A percentile compares a stretch with the other conserved stretches of the same genome.
These are phyloP conservation scores for Leptura quadrifasciata DNA, from an alignment of 2,888 invertebrate species.

Conservation along the genomic window DNA sequence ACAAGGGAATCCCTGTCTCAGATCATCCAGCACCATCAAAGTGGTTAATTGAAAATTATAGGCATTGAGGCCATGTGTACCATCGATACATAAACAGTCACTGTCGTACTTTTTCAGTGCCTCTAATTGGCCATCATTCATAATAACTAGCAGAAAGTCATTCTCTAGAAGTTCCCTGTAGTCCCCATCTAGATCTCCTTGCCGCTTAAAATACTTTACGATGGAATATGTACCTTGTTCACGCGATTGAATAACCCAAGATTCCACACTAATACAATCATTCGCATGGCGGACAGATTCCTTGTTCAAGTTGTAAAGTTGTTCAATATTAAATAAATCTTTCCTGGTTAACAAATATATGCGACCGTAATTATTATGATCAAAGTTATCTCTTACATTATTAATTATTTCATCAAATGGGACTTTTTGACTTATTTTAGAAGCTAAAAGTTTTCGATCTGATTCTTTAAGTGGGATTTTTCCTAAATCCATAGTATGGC, in stretches of 20 bases:
- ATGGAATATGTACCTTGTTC: conserved; percentile 11
- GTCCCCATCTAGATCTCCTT: conserved; percentile 19
- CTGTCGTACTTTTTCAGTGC: conserved; percentile 51
- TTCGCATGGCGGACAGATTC: conserved; percentile 11
- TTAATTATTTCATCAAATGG: not conserved
- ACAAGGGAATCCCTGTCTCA: conserved; percentile 39
- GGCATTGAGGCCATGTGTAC: conserved; percentile 52
- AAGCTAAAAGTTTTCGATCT: not conserved
- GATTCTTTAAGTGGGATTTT: not conserved
- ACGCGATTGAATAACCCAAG: not conserved
- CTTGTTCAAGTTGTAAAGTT: not conserved
- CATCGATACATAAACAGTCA: conserved; percentile 56
- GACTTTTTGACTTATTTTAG: not conserved
- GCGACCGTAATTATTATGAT: not conserved
- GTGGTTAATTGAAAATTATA: conserved; percentile 53
- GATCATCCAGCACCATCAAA: conserved; percentile 49
- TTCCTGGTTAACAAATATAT: not conserved
- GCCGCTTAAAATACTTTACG: conserved; percentile 38
- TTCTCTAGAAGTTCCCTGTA: conserved; percentile 45
- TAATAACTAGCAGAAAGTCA: conserved; percentile 61
- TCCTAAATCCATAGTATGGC: not conserved
- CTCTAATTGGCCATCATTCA: conserved; percentile 53
- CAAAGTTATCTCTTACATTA: not conserved
- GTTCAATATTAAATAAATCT: not conserved
- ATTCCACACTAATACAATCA: conserved; percentile 21